Percentiles rank a stretch among this genome's conserved stretches.
Evolutionary conservation across 1,140 invertebrate species (phyloP).

Genomic region (Heliconius himera): DNA sequence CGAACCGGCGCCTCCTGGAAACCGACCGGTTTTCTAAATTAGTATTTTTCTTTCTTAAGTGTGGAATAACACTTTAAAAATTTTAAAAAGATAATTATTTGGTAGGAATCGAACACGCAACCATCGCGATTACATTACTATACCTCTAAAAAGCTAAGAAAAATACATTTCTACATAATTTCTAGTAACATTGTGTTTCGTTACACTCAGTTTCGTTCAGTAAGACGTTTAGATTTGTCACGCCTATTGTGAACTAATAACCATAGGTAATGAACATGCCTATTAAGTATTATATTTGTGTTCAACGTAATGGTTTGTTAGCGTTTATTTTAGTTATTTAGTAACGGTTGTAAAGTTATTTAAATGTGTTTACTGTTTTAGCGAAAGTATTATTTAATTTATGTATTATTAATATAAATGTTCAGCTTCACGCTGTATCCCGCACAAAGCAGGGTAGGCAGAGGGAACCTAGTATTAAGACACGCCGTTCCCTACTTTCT

Average conservation of each 20-base stretch:
- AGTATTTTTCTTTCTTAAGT: too few relatives aligned
- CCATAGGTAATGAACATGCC: not conserved
- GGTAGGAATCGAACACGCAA: not conserved
- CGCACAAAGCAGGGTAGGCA: too few relatives aligned
- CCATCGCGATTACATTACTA: too few relatives aligned
- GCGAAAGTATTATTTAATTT: not conserved
- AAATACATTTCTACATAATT: not conserved
- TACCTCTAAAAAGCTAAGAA: not conserved
- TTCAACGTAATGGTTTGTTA: slow-evolving; percentile 2
- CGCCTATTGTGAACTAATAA: slow-evolving; percentile 21
- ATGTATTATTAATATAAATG: not conserved
- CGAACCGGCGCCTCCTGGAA: too few relatives aligned
- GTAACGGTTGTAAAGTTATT: not conserved
- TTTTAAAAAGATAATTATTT: too few relatives aligned
- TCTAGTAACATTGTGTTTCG: not conserved
- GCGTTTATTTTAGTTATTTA: not conserved
- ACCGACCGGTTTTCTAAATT: too few relatives aligned
- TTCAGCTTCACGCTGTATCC: too few relatives aligned
- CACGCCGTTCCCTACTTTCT: too few relatives aligned
- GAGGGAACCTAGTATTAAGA: too few relatives aligned
- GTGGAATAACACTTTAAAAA: too few relatives aligned
- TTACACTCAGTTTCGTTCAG: not conserved
- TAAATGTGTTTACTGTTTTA: slow-evolving; percentile 4
- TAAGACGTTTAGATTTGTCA: slow-evolving; percentile 21
- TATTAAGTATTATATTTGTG: not conserved